Evolutionary conservation across 2,113 vertebrate species (phyloP).

Genomic region (Turnix velox): DNA sequence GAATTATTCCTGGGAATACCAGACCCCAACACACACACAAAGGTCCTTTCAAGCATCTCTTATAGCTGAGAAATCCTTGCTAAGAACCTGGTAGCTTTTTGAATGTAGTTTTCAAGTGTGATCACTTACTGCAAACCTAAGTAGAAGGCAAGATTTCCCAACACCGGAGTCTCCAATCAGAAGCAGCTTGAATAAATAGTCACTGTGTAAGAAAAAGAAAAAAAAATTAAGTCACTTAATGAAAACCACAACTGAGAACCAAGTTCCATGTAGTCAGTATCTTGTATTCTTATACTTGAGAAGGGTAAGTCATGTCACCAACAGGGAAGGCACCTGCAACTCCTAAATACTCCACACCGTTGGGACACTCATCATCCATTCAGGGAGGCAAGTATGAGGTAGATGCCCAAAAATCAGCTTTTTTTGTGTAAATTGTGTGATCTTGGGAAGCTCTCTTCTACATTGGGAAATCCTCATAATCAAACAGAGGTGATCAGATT

Average conservation of each 20-base stretch:
- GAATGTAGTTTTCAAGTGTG: not conserved
- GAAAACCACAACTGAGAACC: not conserved
- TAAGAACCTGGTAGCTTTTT: not conserved
- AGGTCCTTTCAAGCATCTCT: not conserved
- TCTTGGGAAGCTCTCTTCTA: not conserved
- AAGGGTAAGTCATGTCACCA: not conserved
- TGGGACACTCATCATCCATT: not conserved
- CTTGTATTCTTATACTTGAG: not conserved
- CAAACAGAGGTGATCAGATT: not conserved
- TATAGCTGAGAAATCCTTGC: not conserved
- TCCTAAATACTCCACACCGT: not conserved
- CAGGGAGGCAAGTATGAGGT: not conserved
- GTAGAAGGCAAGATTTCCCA: conserved; percentile 97
- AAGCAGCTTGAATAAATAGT: conserved; percentile 99
- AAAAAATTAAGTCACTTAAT: not conserved
- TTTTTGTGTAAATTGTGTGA: not conserved
- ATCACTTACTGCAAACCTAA: conserved; percentile 96
- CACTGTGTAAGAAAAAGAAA: conserved; percentile 76
- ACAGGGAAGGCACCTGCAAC: not conserved
- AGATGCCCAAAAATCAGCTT: not conserved
- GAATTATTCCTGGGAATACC: not conserved
- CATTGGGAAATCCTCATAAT: too few species aligned
- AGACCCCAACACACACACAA: not conserved
- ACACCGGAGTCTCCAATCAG: conserved; percentile 98
- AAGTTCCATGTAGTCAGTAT: not conserved